These are phyloP conservation scores for Amphilophus citrinellus DNA, from an alignment of 2,113 vertebrate genomes.

Conservation along the genomic window DNA sequence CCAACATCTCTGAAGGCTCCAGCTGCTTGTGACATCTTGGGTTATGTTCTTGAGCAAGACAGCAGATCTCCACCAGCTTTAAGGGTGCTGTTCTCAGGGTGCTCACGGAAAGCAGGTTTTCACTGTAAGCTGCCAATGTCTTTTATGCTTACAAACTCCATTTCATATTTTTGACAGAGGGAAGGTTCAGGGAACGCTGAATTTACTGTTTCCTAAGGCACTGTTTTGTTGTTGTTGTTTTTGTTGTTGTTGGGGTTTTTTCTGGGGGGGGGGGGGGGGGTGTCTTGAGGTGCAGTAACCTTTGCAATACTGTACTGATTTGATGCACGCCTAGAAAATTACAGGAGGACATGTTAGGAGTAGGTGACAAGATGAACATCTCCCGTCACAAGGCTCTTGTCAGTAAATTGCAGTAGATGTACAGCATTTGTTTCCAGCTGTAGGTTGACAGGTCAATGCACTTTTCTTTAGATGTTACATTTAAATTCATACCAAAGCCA, in stretches of 20 bases:
- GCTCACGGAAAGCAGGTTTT: neutral
- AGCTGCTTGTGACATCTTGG: slow-evolving; percentile 12
- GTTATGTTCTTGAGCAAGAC: slow-evolving; percentile 10
- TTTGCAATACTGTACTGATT: neutral
- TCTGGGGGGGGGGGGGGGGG: neutral
- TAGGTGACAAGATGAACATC: neutral
- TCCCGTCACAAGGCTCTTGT: neutral
- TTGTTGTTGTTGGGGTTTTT: too few relatives aligned
- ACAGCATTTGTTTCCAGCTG: neutral
- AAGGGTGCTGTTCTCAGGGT: neutral
- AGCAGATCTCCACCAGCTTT: neutral
- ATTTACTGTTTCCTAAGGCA: neutral
- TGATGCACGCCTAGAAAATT: neutral
- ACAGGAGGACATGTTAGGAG: neutral
- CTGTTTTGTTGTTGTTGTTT: too few relatives aligned
- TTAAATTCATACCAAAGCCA: neutral
- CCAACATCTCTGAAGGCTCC: slow-evolving; percentile 9
- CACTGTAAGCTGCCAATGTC: neutral
- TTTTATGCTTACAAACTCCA: neutral
- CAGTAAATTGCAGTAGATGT: neutral
- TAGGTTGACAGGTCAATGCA: neutral
- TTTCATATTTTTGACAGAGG: neutral
- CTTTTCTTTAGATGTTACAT: neutral
- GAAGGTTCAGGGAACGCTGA: neutral
- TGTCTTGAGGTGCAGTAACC: neutral